Conservation (phyloP, 2,888 invertebrate genomes). For the Rhagium mordax region DNA sequence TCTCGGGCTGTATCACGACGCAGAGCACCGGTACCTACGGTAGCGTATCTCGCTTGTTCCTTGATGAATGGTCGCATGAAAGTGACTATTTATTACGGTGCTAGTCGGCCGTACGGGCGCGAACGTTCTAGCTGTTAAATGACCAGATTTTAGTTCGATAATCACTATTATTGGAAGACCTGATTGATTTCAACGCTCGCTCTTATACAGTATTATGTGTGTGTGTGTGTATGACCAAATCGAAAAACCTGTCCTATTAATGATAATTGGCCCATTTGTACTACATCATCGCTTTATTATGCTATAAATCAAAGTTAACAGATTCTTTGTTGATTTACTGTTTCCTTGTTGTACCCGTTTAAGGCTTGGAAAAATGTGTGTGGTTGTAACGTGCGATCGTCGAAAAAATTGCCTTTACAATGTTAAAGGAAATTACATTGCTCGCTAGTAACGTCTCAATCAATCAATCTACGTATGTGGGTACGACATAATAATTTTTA, state of each 20-base stretch:
- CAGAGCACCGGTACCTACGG: conserved; percentile 38
- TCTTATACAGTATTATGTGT: conserved; percentile 27
- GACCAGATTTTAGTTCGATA: conserved; percentile 54
- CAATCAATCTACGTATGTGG: too few relatives aligned
- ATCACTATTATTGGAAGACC: conserved; percentile 55
- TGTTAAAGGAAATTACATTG: background rate
- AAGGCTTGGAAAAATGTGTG: background rate
- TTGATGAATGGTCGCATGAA: conserved; percentile 59
- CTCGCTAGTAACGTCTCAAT: background rate
- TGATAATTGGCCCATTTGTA: conserved; percentile 59
- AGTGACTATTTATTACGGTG: conserved; percentile 56
- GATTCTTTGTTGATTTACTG: conserved; percentile 5
- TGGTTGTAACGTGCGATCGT: background rate
- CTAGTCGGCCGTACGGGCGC: conserved; percentile 48
- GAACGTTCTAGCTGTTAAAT: conserved; percentile 46
- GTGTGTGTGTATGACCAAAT: conserved; percentile 40
- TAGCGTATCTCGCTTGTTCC: conserved; percentile 56
- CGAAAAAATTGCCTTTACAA: background rate
- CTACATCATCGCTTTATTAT: conserved; percentile 55
- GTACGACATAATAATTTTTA: background rate
- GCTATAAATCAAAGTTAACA: conserved; percentile 55
- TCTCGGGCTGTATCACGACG: conserved; percentile 48
- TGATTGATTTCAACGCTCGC: conserved; percentile 54
- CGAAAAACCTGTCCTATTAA: conserved; percentile 56
- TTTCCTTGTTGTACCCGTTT: background rate